Evolutionary conservation across 1,140 invertebrate species (phyloP), one percentile per base, ranked within the genome.

Genomic region (Phocides pigmalion): DNA sequence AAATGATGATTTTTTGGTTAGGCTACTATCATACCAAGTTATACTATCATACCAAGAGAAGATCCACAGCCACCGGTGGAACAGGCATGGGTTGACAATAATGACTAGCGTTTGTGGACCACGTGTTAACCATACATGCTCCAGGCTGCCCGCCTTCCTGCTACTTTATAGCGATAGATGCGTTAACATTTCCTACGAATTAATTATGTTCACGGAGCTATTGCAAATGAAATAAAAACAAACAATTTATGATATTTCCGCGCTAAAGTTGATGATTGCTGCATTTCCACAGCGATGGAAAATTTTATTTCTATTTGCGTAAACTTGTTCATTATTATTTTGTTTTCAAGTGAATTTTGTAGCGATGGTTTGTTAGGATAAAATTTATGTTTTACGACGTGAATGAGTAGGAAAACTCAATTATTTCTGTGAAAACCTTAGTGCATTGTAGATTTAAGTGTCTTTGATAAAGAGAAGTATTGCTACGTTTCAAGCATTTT

Each of bases 271-370:
- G 22, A 32, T 50, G 47, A 32, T 50, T 32, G 28, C 47, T 50
- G 47, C 47, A 50, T 49, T 32, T 50, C 28, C 47, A 50, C 25
- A 16, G 20, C 25, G 20, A 50, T 28, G 47, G 19, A 46, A n/a
- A 46, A 19, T 17, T 32, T 50, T 50, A 50, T 50, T 50, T 50
- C 47, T 50, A 50, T 50, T 50, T 50, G 47, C 47, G 44, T 50
- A 50, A 50, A 32, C 47, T 32, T 14, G 22, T 50, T 50, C 47
- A 15, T 50, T 50, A 44, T 47, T 47, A 50, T 50, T 28, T 50
- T 50, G 39, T 41, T 41, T 41, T 41, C 32, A 8, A 41, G 39
- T 41, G 39, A 41, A 41, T 41, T 41, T 41, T 17, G 15, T 41
- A 17, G 15, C 15, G 39, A 11, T 35, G 6, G 39, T 41, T 41